Evolutionary conservation across 2,888 invertebrate genomes (phyloP), one percentile per base, ranked within the genome.

Genomic region (Cryptophagus acutangulus): DNA sequence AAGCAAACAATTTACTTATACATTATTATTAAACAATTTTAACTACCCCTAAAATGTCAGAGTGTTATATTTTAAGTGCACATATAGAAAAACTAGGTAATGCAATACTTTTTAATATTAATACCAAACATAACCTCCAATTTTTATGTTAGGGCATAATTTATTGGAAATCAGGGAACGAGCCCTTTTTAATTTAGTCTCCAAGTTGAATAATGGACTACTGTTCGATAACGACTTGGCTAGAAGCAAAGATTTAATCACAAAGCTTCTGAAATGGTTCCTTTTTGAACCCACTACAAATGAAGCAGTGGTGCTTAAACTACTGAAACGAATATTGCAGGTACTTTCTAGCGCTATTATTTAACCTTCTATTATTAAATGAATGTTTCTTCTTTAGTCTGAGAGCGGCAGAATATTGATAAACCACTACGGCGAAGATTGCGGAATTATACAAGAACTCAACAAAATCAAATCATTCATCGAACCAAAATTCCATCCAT

Each of bases 161-260:
- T 59, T 71, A 36, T 55, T 55, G 49, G 71, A 71, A 66, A 70
- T 71, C 20, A 52, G 71, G 26, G 63, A 69, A 59, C 54, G 71
- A 40, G 69, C 69, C 3, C 52, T 71, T 29, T 44, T 59, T 31
- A 66, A 65, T 40, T 61, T 70, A 12, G 48, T 74, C 48, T 76
- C 79, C 1, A 84, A 84, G 62, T 66, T 82, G n/a, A 74, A 76
- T 41, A 67, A 77, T 47, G 82, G 81, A 13, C 77, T 79, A 68
- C 67, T 73, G 38, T 70, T 78, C 36, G 76, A 79, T 39, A 78
- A 79, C 57, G 79, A 80, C 54, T 60, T 80, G 36, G 71, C 74
- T 12, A 69, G 74, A 28, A 77, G 75, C 24, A 74, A 77, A 45
- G 76, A 79, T 54, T 66, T 83, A 12, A 59, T 83, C 14, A 67